Evolutionary conservation across 2,888 invertebrate genomes (phyloP).

Genomic region (Drosophila rubida): DNA sequence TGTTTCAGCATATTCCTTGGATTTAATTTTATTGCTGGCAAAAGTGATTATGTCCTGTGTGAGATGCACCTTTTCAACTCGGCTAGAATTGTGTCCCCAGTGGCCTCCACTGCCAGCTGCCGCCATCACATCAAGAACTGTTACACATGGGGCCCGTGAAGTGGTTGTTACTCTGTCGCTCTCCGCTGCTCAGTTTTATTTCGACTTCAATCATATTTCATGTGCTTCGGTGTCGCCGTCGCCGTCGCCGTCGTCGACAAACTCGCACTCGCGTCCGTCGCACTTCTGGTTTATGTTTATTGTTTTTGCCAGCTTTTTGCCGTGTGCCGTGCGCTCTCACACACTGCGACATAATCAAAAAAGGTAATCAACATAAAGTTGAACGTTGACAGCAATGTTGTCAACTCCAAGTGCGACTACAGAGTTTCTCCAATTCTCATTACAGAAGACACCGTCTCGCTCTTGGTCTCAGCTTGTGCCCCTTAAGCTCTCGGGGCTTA

Average conservation of each 20-base stretch:
- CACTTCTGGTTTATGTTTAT: slow-evolving; percentile 76
- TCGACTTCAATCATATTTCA: slow-evolving; percentile 80
- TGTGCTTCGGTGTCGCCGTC: slow-evolving; percentile 33
- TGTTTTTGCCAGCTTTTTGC: slow-evolving; percentile 78
- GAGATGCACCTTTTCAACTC: slow-evolving; percentile 49
- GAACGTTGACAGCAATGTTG: slow-evolving; percentile 71
- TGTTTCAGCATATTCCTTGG: slow-evolving; percentile 74
- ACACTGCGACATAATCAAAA: slow-evolving; percentile 78
- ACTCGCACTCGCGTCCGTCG: slow-evolving; percentile 10
- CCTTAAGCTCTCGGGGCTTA: slow-evolving; percentile 50
- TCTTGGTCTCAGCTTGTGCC: slow-evolving; percentile 36
- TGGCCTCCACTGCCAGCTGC: slow-evolving; percentile 34
- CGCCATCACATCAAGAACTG: slow-evolving; percentile 24
- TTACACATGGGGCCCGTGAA: slow-evolving; percentile 66
- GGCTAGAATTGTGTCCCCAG: slow-evolving; percentile 49
- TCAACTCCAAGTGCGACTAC: slow-evolving; percentile 53
- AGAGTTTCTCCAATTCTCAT: slow-evolving; percentile 55
- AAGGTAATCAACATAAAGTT: slow-evolving; percentile 82
- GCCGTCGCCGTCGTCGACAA: slow-evolving; percentile 41
- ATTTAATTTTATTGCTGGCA: slow-evolving; percentile 74
- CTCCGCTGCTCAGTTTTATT: slow-evolving; percentile 61
- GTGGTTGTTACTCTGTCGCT: slow-evolving; percentile 46
- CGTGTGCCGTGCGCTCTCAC: slow-evolving; percentile 64
- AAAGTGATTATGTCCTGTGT: slow-evolving; percentile 75
- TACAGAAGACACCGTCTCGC: slow-evolving; percentile 19